Percentiles rank a stretch among this genome's conserved stretches.
phyloP scores from a whole-genome alignment of 2,797 vertebrate genomes.

The Epinephelus awoara region DNA sequence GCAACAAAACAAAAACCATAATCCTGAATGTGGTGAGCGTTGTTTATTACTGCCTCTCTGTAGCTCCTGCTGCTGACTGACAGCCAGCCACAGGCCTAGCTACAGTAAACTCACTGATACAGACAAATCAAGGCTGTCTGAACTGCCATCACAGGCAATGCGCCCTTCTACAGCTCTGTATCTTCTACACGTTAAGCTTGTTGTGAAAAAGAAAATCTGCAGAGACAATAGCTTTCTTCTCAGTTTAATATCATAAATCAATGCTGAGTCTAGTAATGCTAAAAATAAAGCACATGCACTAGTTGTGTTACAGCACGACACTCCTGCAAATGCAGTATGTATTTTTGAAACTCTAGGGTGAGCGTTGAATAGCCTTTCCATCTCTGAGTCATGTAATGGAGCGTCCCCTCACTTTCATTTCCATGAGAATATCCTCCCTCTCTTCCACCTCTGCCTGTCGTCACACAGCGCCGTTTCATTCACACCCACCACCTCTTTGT shows the following conservation, averaged over 20 bases:
- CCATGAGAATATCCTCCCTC: slow-evolving; percentile 22
- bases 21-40: not conserved
- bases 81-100: not conserved
- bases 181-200: not conserved
- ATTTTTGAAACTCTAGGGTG: slow-evolving; percentile 5
- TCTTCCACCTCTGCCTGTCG: not conserved
- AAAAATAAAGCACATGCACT: slow-evolving; percentile 17
- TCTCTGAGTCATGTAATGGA: slow-evolving; percentile 48
- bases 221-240: not conserved
- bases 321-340: slow-evolving; percentile 2
- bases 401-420: slow-evolving; percentile 16
- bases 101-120: not conserved
- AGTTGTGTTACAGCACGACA: not conserved
- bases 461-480: slow-evolving; percentile 13
- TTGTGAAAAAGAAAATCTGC: slow-evolving; percentile 4
- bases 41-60: slow-evolving; percentile 3
- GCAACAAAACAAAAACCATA: too few relatives aligned
- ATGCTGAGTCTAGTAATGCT: not conserved
- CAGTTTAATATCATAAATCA: slow-evolving; percentile 19
- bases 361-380: slow-evolving; percentile 12
- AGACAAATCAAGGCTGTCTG: not conserved
- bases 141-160: not conserved
- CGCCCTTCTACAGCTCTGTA: not conserved
- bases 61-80: not conserved
- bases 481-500: not conserved